These are phyloP conservation scores for Andrena haemorrhoa DNA, from an alignment of 2,888 invertebrate genomes.

Conservation along the genomic window DNA sequence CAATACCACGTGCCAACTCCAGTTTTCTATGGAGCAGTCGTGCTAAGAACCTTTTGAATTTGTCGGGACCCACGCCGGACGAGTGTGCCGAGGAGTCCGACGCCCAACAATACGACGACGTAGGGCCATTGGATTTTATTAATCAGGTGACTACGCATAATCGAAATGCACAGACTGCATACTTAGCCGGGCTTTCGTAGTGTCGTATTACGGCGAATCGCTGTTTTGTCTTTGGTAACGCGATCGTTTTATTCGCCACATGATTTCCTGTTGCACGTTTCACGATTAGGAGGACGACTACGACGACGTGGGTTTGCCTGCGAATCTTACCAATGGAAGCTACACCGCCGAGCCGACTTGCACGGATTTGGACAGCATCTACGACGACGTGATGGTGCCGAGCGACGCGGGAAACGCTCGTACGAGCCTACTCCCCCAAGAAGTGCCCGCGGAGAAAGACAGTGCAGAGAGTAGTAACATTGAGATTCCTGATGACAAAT, in stretches of 20 bases:
- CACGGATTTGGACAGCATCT: constrained; percentile 69
- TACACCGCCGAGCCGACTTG: not conserved
- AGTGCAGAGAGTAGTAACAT: too few relatives aligned
- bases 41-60: constrained; percentile 22
- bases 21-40: constrained; percentile 78
- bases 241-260: not conserved
- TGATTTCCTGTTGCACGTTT: not conserved
- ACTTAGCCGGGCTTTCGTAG: not conserved
- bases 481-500: not conserved
- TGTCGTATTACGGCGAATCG: not conserved
- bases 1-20: constrained; percentile 59
- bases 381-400: constrained; percentile 76
- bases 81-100: constrained; percentile 25
- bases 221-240: not conserved
- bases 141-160: constrained; percentile 29
- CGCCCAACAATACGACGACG: constrained; percentile 72
- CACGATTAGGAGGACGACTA: constrained; percentile 63
- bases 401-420: not conserved
- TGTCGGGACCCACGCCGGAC: not conserved
- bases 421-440: too few relatives aligned
- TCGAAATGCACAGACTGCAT: not conserved
- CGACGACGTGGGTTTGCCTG: constrained; percentile 65
- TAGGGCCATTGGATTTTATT: constrained; percentile 59
- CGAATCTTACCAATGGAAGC: not conserved
- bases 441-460: not conserved